These are phyloP conservation scores for Nasua narica DNA, from an alignment of 2,797 vertebrate species.

Conservation along the genomic window DNA sequence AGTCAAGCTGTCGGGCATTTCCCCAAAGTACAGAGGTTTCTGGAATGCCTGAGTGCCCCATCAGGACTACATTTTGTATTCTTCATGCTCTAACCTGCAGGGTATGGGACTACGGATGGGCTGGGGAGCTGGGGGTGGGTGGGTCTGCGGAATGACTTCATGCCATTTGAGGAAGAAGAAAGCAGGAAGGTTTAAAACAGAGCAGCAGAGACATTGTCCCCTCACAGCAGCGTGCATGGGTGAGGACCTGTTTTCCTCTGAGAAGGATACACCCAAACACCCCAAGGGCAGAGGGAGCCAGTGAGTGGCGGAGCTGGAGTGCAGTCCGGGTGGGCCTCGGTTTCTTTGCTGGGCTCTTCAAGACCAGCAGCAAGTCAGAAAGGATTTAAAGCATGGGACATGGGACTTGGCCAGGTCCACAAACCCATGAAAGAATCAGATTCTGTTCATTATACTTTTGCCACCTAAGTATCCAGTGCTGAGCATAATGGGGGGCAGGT, in stretches of 20 bases:
- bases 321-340: not conserved
- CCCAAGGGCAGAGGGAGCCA: not conserved
- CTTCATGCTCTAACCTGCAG: not conserved
- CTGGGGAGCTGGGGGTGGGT: not conserved
- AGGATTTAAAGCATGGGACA: not conserved
- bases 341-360: not conserved
- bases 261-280: not conserved
- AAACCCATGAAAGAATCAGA: not conserved
- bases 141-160: not conserved
- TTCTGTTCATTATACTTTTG: not conserved
- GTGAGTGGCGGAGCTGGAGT: not conserved
- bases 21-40: not conserved
- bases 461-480: not conserved
- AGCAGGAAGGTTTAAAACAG: not conserved
- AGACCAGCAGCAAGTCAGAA: not conserved
- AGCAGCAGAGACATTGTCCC: not conserved
- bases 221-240: accelerated
- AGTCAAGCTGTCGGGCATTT: not conserved
- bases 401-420: not conserved
- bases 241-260: not conserved
- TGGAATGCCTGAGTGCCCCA: not conserved
- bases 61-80: not conserved
- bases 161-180: not conserved
- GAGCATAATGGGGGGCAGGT: not conserved
- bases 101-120: not conserved